Base-by-base conservation (phyloP, 2,888 invertebrate species). In the Empis livida region DNA sequence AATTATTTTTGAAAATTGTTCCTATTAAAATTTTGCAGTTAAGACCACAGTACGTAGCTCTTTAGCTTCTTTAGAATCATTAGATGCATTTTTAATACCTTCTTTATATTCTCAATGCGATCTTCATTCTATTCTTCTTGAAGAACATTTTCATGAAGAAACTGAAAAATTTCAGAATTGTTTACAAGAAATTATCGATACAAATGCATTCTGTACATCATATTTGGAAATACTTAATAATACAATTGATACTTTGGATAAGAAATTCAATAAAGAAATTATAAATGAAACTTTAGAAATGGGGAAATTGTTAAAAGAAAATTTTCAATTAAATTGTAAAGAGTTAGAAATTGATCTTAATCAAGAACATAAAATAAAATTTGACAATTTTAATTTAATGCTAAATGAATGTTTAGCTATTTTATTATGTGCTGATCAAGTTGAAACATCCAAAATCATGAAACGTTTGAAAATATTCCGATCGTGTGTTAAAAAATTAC, bases 381-480 rank as follows among this genome's bases (percentile, higher is more conserved):
- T 58, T 42, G 52, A 61, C 2, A 60, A 65, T 42, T 61, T 62
- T 41, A 47, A 53, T 3, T 48, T 60, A 5, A 65, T 68, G 50
- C 38, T 65, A 27, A 55, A 61, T 10, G 68, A 68, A 51, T 68
- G 68, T 47, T 60, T 60, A 42, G 64, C 66, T 0, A 58, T 64
- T 35, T 43, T 67, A 3, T 56, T 59, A 42, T 64, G 62, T 51
- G 57, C 63, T 1, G 53, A 61, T n/a, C 61, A 64, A 49, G 59
- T 67, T n/a, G 58, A 63, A 2, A 44, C 56, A 0, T 47, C 50
- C 13, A 60, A 66, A 10, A 59, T 68, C 3, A 35, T 67, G 0
- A 68, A 68, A 53, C 59, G 68, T 30, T 64, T 67, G 41, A 67
- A 64, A 50, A 65, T 68, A 43, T 53, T 68, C 44, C 61, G 63